Conservation (phyloP, 2,113 vertebrate species). For the Amia ocellicauda region DNA sequence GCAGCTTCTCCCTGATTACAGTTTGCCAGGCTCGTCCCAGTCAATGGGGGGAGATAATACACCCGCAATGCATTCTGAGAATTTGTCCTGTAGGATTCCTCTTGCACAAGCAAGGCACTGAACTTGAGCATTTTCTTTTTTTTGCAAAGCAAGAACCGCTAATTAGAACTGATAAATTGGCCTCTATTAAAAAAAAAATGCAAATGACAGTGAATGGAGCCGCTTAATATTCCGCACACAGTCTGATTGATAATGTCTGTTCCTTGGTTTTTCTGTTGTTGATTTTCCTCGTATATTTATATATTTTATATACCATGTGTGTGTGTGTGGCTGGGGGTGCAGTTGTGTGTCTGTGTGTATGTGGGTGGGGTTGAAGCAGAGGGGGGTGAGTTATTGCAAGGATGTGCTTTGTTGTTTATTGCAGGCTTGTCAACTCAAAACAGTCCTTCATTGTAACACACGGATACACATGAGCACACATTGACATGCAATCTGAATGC, state of each 20-base stretch:
- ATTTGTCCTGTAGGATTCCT: too few relatives aligned
- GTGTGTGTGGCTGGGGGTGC: background rate
- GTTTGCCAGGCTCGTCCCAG: too few relatives aligned
- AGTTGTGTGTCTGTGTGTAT: background rate
- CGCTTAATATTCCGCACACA: background rate
- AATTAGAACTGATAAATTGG: background rate
- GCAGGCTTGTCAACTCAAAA: constrained; percentile 40
- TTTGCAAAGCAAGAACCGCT: background rate
- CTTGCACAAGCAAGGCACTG: too few relatives aligned
- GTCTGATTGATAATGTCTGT: constrained; percentile 1
- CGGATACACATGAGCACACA: constrained; percentile 46
- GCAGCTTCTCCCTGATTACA: too few relatives aligned
- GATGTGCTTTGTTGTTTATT: constrained; percentile 39
- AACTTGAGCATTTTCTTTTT: background rate
- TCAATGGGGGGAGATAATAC: too few relatives aligned
- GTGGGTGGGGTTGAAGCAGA: background rate
- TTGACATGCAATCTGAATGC: constrained; percentile 41
- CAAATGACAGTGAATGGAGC: background rate
- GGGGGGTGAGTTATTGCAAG: background rate
- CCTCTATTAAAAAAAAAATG: background rate
- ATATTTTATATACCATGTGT: background rate
- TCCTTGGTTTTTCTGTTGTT: background rate
- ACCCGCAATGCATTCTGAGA: too few relatives aligned
- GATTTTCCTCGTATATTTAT: background rate
- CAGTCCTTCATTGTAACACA: constrained; percentile 48